Percentiles rank a stretch among this genome's conserved stretches.
Conservation (phyloP, 2,797 vertebrate genomes). For the Gallinago nigripennis region DNA sequence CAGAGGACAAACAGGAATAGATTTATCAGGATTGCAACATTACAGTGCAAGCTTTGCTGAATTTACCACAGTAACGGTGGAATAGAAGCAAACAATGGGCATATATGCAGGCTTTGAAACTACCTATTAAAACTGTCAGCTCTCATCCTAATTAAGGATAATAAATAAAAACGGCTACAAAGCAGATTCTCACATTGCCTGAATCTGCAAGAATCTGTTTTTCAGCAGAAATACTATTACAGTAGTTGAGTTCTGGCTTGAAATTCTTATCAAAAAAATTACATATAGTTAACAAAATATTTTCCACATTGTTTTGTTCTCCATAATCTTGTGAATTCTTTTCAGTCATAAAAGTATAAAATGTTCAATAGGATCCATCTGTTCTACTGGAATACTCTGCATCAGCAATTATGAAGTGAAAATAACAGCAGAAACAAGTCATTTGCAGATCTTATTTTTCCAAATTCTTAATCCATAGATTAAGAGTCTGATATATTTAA, state of each 20-base stretch:
- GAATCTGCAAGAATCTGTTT: not conserved
- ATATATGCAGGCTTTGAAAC: not conserved
- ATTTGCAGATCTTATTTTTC: not conserved
- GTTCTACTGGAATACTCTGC: not conserved
- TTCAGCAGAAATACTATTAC: not conserved
- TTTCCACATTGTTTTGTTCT: not conserved
- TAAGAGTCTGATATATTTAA: conserved; percentile 23
- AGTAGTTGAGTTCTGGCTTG: not conserved
- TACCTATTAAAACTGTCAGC: not conserved
- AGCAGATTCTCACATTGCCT: not conserved
- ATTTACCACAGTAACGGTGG: not conserved
- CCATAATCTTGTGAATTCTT: not conserved
- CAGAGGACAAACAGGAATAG: not conserved
- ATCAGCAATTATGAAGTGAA: not conserved
- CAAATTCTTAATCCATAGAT: conserved; percentile 4
- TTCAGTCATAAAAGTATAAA: not conserved
- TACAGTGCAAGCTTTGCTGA: not conserved
- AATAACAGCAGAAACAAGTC: not conserved
- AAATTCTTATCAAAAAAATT: not conserved
- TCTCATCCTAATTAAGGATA: not conserved
- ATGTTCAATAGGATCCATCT: not conserved
- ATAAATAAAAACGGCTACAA: conserved; percentile 3
- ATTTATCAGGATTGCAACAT: not conserved
- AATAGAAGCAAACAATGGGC: not conserved
- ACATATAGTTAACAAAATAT: not conserved